These are phyloP conservation scores for Carassius carassius DNA, from an alignment of 2,113 vertebrate species.

Conservation along the genomic window DNA sequence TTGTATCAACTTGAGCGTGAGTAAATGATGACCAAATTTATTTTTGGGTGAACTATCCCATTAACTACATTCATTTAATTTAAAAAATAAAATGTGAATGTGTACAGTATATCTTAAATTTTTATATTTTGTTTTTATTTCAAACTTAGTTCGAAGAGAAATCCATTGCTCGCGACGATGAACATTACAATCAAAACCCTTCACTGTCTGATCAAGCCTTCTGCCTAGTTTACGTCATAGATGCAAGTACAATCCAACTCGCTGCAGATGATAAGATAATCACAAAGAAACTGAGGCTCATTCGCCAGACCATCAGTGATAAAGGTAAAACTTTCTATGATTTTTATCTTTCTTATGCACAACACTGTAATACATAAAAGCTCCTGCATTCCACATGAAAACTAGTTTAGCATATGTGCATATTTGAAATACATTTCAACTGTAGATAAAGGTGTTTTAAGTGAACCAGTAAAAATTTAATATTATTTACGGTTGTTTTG, in stretches of 20 bases:
- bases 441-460: too few relatives aligned
- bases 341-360: too few relatives aligned
- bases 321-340: not conserved
- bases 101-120: not conserved
- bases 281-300: not conserved
- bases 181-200: not conserved
- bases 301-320: not conserved
- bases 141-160: not conserved
- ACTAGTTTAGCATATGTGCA: too few relatives aligned
- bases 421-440: too few relatives aligned
- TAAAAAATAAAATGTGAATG: not conserved
- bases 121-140: not conserved
- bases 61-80: not conserved
- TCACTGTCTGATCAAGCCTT: not conserved
- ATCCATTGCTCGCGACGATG: not conserved
- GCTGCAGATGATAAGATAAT: not conserved
- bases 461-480: too few relatives aligned
- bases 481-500: too few relatives aligned
- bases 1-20: too few relatives aligned
- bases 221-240: slow-evolving; percentile 33
- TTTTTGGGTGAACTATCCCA: too few relatives aligned
- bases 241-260: too few relatives aligned
- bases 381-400: too few relatives aligned
- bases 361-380: too few relatives aligned
- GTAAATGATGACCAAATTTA: too few relatives aligned